Conservation (phyloP, 1,140 invertebrate species). For the Drosophila littoralis region DNA sequence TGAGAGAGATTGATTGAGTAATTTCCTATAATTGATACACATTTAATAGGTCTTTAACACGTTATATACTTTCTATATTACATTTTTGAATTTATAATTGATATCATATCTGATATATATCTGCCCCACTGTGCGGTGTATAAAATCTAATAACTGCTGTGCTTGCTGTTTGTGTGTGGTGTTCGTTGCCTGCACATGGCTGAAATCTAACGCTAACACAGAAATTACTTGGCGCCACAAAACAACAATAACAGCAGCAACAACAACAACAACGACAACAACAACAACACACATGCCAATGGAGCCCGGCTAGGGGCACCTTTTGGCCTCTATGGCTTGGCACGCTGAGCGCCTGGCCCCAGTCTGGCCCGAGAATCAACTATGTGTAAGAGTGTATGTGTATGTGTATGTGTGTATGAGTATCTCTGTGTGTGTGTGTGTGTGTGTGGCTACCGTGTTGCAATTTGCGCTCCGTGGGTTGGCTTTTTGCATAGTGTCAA, state of each 20-base stretch:
- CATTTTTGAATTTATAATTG: no score
- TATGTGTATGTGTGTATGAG: slow-evolving; percentile 15
- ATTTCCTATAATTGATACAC: no score
- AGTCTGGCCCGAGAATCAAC: slow-evolving; percentile 56
- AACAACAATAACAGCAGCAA: slow-evolving; percentile 29
- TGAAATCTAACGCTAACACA: slow-evolving; percentile 75
- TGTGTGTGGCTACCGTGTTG: slow-evolving; percentile 64
- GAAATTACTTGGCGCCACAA: slow-evolving; percentile 74
- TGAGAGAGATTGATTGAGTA: no score
- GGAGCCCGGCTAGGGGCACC: slow-evolving; percentile 57
- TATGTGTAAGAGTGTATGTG: neutral
- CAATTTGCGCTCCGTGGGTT: slow-evolving; percentile 69
- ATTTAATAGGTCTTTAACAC: no score
- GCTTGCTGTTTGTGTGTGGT: slow-evolving; percentile 55
- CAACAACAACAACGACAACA: slow-evolving; percentile 11
- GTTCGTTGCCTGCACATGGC: slow-evolving; percentile 69
- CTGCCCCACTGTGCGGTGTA: slow-evolving; percentile 51
- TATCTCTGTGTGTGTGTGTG: slow-evolving; percentile 22
- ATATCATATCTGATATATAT: neutral
- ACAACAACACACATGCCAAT: slow-evolving; percentile 30
- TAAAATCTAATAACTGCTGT: slow-evolving; percentile 64
- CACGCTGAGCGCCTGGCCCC: slow-evolving; percentile 74
- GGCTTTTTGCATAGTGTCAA: slow-evolving; percentile 79
- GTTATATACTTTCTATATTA: no score
- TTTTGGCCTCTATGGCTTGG: slow-evolving; percentile 73